Evolutionary conservation across 2,797 vertebrate genomes (phyloP), one percentile per base, ranked within the genome.

Genomic region (Xenops minutus): DNA sequence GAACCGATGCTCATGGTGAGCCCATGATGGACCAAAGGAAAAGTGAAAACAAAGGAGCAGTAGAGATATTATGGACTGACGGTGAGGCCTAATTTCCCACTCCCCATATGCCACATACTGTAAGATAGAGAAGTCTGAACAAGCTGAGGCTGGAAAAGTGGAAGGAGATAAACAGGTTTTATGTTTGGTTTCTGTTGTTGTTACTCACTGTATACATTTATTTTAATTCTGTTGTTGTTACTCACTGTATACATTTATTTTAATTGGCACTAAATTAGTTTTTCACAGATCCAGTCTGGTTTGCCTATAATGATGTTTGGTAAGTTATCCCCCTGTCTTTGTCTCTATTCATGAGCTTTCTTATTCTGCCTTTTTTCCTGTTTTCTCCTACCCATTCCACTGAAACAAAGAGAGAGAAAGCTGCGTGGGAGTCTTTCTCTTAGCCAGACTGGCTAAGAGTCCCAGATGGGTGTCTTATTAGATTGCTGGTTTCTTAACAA

Each of bases 21-120:
- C 2, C 48, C 12, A 20, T 4, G 3, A 22, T 4, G 66, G 61
- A 88, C 17, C 14, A 51, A 2, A 20, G 14, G 9, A 46, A 66
- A 75, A 72, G 19, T 39, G 16, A 59, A 74, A 54, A 48, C 10
- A 23, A 46, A 48, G 15, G 17, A 39, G 6, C 0, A 3, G 34
- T 7, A 58, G 34, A 64, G 23, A 51, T 41, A 3, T 52, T 78
- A 67, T 1, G 3, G 20, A 54, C 15, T 54, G 62, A 56, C 5
- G 3, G 3, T 9, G 78, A 2, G 8, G n/a, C 23, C 24, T 7
- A 16, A 7, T 54, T 78, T 81, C 10, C 29, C 20, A 26, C 22
- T 54, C 6, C 2, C 12, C 2, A 3, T 46, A 5, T 48, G n/a
- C 12, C 12, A 26, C 12, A 37, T 14, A 3, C 7, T 24, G 12